These are phyloP conservation scores for Apolygus lucorum DNA, from an alignment of 1,140 invertebrate species.

Conservation along the genomic window DNA sequence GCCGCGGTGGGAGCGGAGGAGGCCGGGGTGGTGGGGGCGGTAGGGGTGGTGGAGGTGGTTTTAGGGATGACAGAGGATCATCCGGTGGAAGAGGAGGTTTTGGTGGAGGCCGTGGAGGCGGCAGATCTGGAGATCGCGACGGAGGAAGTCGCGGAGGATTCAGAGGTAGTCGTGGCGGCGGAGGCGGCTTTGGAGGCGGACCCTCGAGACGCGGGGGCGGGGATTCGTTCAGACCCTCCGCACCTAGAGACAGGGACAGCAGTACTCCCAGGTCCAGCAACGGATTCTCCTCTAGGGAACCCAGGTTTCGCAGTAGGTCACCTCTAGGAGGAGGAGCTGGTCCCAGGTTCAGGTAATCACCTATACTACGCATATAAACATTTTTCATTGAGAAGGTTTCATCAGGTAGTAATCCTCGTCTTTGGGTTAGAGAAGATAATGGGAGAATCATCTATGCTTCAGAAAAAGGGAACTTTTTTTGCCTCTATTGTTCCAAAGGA, in stretches of 20 bases:
- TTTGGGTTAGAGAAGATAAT: background rate
- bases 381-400: background rate
- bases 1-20: slow-evolving; percentile 45
- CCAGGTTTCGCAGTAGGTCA: slow-evolving; percentile 25
- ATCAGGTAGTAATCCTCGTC: background rate
- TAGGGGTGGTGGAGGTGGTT: slow-evolving; percentile 42
- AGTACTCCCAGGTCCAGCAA: slow-evolving; percentile 32
- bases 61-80: slow-evolving; percentile 42
- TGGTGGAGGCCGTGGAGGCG: slow-evolving; percentile 40
- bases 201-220: slow-evolving; percentile 36
- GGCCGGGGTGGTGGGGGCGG: slow-evolving; percentile 46
- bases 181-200: slow-evolving; percentile 17
- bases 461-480: background rate
- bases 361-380: background rate
- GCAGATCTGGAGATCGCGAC: slow-evolving; percentile 33
- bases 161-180: background rate
- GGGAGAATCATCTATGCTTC: background rate
- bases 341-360: slow-evolving; percentile 23
- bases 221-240: slow-evolving; percentile 37
- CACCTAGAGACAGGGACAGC: slow-evolving; percentile 33
- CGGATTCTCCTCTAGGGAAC: slow-evolving; percentile 9
- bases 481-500: too few species aligned
- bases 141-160: slow-evolving; percentile 35
- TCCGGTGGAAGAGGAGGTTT: slow-evolving; percentile 42
- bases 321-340: background rate